A percentile compares a stretch with the other conserved stretches of the same genome.
Evolutionary conservation across 1,140 invertebrate species (phyloP).

Genomic region (Campoletis sonorensis): DNA sequence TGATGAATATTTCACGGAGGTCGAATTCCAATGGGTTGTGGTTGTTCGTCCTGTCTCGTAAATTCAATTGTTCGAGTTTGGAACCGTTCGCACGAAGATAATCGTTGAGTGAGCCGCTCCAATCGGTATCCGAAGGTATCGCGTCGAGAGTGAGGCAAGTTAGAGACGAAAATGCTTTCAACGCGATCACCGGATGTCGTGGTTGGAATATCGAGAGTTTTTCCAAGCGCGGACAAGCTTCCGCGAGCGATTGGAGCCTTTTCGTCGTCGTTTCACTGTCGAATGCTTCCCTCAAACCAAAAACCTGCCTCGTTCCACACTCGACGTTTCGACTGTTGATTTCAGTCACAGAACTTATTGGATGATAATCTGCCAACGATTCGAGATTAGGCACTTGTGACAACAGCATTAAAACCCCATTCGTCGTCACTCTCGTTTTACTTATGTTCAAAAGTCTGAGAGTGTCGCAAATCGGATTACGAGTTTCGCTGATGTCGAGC

Average conservation of each 20-base stretch:
- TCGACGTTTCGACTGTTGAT: slow-evolving; percentile 67
- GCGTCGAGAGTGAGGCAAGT: slow-evolving; percentile 72
- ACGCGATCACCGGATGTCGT: slow-evolving; percentile 71
- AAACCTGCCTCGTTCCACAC: slow-evolving; percentile 63
- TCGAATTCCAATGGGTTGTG: slow-evolving; percentile 64
- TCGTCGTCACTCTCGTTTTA: slow-evolving; percentile 73
- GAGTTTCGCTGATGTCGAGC: slow-evolving; percentile 72
- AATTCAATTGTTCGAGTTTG: slow-evolving; percentile 68
- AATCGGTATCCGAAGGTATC: slow-evolving; percentile 68
- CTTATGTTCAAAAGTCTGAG: slow-evolving; percentile 73
- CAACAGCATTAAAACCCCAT: slow-evolving; percentile 72
- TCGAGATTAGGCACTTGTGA: slow-evolving; percentile 72
- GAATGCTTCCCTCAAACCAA: slow-evolving; percentile 69
- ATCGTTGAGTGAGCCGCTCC: slow-evolving; percentile 71
- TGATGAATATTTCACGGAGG: slow-evolving; percentile 67
- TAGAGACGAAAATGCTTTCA: slow-evolving; percentile 70
- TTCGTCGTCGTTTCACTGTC: slow-evolving; percentile 68
- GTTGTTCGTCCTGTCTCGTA: slow-evolving; percentile 67
- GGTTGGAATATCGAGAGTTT: slow-evolving; percentile 74
- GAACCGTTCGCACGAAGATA: slow-evolving; percentile 71
- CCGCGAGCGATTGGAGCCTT: slow-evolving; percentile 70
- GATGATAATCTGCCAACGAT: slow-evolving; percentile 75
- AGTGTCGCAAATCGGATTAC: slow-evolving; percentile 72
- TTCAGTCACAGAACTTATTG: slow-evolving; percentile 70
- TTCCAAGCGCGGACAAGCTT: slow-evolving; percentile 71